These are phyloP conservation scores for Cotesia glomerata DNA, from an alignment of 1,140 invertebrate genomes.

Conservation along the genomic window DNA sequence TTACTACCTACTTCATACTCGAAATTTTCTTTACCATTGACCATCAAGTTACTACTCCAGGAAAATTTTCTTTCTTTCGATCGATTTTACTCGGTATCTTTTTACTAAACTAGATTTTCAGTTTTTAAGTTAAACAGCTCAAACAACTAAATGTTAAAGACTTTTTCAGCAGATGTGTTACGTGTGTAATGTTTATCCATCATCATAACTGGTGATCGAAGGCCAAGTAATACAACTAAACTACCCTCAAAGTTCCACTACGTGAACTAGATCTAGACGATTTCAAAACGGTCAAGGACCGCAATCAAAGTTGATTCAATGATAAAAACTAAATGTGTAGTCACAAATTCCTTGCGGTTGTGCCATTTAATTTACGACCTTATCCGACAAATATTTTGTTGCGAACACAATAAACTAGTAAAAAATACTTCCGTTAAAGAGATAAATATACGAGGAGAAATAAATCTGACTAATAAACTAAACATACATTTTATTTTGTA, in stretches of 20 bases:
- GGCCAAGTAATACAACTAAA: background rate
- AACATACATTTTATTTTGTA: too few species aligned
- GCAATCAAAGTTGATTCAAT: slow-evolving; percentile 21
- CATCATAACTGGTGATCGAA: background rate
- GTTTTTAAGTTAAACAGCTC: background rate
- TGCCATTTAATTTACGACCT: background rate
- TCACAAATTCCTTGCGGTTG: slow-evolving; percentile 12
- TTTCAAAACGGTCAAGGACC: slow-evolving; percentile 24
- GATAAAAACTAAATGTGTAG: slow-evolving; percentile 15
- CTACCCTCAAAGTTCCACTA: slow-evolving; percentile 19
- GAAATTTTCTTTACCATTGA: background rate
- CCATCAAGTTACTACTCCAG: background rate
- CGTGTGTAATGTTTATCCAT: background rate
- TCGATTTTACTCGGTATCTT: too few species aligned
- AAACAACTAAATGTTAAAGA: background rate
- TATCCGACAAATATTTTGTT: background rate
- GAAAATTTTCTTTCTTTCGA: too few species aligned
- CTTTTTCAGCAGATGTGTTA: background rate
- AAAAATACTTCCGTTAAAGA: background rate
- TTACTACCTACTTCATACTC: too few species aligned
- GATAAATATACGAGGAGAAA: background rate
- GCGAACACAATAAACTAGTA: background rate
- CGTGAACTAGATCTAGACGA: slow-evolving; percentile 18
- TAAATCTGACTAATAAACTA: too few species aligned
- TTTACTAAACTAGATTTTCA: too few species aligned